phyloP scores from a whole-genome alignment of 1,140 invertebrate species.

The Littorina saxatilis region DNA sequence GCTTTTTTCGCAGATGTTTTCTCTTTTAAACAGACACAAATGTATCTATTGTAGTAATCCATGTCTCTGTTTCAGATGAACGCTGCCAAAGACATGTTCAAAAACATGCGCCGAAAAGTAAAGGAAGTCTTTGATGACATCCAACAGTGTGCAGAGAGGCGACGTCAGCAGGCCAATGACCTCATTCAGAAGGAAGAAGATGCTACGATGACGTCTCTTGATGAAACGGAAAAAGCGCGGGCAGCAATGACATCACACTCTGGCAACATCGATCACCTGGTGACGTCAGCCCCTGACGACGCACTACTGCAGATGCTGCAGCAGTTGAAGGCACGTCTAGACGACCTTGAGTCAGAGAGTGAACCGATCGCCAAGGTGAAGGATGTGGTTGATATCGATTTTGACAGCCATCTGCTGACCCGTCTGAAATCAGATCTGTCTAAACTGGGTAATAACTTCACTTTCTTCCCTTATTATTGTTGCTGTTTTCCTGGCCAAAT shows the following conservation, averaged over 20 bases:
- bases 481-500: no score
- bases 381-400: no score
- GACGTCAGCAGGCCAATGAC: neutral
- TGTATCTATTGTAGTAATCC: neutral
- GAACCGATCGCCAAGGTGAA: no score
- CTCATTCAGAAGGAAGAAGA: neutral
- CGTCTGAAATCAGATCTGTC: no score
- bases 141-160: neutral
- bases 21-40: no score
- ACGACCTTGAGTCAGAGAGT: no score
- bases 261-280: neutral
- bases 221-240: no score
- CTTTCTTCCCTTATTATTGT: no score
- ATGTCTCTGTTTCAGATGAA: neutral
- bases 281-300: no score
- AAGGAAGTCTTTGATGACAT: slow-evolving; percentile 4
- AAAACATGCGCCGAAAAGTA: neutral
- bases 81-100: neutral
- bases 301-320: neutral
- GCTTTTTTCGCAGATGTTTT: no score
- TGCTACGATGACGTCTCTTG: neutral
- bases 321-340: neutral
- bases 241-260: neutral
- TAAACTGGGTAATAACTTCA: no score
- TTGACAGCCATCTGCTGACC: no score